Evolutionary conservation across 2,113 vertebrate species (phyloP), one percentile per base, ranked within the genome.

Genomic region (Forbesichthys agassizii): DNA sequence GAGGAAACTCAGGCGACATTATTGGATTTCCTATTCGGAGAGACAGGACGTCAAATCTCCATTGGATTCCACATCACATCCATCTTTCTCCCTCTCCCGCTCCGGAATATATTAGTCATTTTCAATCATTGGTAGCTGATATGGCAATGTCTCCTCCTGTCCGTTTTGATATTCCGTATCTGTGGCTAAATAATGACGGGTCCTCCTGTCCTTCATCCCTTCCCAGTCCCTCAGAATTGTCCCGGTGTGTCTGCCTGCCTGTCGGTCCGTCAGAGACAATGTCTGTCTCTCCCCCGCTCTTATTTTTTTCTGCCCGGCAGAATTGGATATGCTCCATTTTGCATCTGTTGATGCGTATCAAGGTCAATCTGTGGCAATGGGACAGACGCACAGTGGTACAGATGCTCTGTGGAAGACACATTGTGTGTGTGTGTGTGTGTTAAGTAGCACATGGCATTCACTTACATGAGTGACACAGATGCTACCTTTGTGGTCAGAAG

Each of bases 21-120:
- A 88, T 89, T 88, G 85, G 84, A 89, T 53, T 88, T 89, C 81
- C 83, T 82, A 79, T 79, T 88, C 81, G 69, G 78, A 83, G 75
- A 88, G 88, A 88, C 84, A 75, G 89, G 89, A 82, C 88, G 89
- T 88, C 88, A 86, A 42, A 73, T 82, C 85, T 80, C 79, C 76
- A 76, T 87, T 36, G 55, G 75, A 80, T 83, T 88, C 76, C 81
- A 71, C 73, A 85, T 88, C 82, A 84, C 85, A 83, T 85, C 79
- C 82, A 84, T 90, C 85, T 88, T 68, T 68, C 70, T 69, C 60
- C 76, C 20, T 27, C 16, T n/a, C 69, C 73, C 80, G 82, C 69
- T 52, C 82, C 77, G 72, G 77, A 84, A 86, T 85, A 83, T 84
- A 90, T 88, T 82, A 88, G 87, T 83, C 84, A 69, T 88, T 88